phyloP scores from a whole-genome alignment of 1,140 invertebrate genomes.

The Bombus waltoni region DNA sequence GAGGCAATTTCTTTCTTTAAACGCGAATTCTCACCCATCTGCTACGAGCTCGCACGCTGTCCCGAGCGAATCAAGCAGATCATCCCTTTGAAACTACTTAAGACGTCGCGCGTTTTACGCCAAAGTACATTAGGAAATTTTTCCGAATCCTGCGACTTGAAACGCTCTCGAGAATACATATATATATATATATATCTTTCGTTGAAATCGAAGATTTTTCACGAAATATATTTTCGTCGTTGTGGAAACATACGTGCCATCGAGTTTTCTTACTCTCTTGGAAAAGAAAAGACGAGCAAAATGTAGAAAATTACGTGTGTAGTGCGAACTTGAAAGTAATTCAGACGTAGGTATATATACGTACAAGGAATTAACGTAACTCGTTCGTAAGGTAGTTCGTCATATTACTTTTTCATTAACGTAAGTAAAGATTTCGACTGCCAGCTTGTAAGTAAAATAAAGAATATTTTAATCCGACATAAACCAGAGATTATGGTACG shows the following conservation, averaged over 20 bases:
- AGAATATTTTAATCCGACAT: constrained; percentile 17
- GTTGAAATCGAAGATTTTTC: neutral
- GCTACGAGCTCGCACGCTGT: neutral
- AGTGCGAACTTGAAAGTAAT: too few relatives aligned
- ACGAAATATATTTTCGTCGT: neutral
- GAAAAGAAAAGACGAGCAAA: neutral
- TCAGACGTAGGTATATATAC: neutral
- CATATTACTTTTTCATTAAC: neutral
- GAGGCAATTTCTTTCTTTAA: neutral
- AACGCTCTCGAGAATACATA: neutral
- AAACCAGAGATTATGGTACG: constrained; percentile 24
- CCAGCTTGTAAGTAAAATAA: neutral
- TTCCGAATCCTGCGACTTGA: neutral
- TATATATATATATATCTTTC: neutral
- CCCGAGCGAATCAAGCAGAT: neutral
- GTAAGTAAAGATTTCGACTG: constrained; percentile 3
- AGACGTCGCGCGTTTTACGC: neutral
- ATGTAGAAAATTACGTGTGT: too few relatives aligned
- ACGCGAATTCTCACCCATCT: neutral
- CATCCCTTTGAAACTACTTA: constrained; percentile 6
- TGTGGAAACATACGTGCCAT: neutral
- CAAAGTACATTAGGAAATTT: neutral
- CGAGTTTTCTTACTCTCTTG: neutral
- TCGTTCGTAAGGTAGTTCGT: neutral
- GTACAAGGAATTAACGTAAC: neutral